Base-by-base conservation (phyloP, 2,888 invertebrate genomes). In the Silvanus unidentatus region DNA sequence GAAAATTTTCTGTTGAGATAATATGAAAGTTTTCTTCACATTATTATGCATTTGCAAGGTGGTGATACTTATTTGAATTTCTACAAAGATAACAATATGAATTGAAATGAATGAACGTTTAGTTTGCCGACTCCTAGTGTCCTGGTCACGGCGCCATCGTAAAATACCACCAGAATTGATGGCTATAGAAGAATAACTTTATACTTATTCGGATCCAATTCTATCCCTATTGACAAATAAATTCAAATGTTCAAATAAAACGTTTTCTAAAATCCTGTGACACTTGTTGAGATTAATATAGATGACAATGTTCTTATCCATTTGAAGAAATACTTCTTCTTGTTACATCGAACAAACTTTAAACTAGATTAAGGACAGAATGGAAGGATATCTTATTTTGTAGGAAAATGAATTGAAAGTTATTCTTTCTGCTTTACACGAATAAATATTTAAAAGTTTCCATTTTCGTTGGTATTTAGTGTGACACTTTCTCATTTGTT, bases 361-460 rank as follows among this genome's bases (percentile, higher is more conserved):
- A 48, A 46, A 46, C 44, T 43, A 43, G 46, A 47, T 48, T 48
- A 46, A 46, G 45, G 8, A 22, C 22, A 22, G 22, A 22, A 22
- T 22, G 22, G 22, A 22, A 22, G 22, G 22, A 22, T 22, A 22
- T 22, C 22, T 22, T 8, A 32, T 32, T 44, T 40, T 43, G 42
- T 38, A 39, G 43, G 4, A 35, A 41, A 22, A 36, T 28, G 42
- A 42, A 48, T 42, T 43, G 41, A 38, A 40, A 44, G 43, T 37
- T 45, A 49, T 49, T 51, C 47, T 49, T 44, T 44, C 46, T 40
- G 39, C 41, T 36, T 42, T 47, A 49, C 30, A 29, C 39, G 41
- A 49, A 44, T 39, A 39, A 44, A 47, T 47, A 44, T 41, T 45
- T 41, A 28, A 48, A 50, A 45, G 47, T 48, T 39, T 34, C 30